Conservation (phyloP, 2,797 vertebrate genomes). For the Pseudotriccus pelzelni region DNA sequence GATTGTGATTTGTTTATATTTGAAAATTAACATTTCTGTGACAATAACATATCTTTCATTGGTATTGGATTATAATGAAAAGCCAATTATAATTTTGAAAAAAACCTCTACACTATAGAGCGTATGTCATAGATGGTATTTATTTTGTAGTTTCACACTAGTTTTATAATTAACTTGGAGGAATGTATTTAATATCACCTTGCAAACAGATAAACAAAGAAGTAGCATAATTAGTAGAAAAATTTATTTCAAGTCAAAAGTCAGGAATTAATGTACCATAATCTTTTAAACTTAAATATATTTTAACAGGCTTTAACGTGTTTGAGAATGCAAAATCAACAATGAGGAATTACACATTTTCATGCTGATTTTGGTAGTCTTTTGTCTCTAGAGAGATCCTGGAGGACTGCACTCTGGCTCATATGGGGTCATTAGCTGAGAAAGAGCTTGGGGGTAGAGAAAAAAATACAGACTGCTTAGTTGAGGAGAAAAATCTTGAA, state of each 20-base stretch:
- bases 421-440: not conserved
- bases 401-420: not conserved
- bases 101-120: not conserved
- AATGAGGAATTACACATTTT: not conserved
- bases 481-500: not conserved
- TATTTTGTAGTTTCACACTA: not conserved
- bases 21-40: not conserved
- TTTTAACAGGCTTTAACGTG: not conserved
- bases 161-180: not conserved
- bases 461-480: not conserved
- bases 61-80: not conserved
- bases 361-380: not conserved
- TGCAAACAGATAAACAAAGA: not conserved
- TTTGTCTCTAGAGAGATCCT: not conserved
- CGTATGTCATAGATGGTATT: not conserved
- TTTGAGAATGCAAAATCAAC: not conserved
- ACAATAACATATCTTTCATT: not conserved
- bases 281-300: not conserved
- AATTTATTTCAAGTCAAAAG: not conserved
- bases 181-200: not conserved
- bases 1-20: not conserved
- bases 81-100: not conserved
- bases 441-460: not conserved
- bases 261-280: not conserved
- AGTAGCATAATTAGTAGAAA: not conserved